Percentiles rank a stretch among this genome's conserved stretches.
phyloP scores from a whole-genome alignment of 2,113 vertebrate genomes.

The Proteles cristata region DNA sequence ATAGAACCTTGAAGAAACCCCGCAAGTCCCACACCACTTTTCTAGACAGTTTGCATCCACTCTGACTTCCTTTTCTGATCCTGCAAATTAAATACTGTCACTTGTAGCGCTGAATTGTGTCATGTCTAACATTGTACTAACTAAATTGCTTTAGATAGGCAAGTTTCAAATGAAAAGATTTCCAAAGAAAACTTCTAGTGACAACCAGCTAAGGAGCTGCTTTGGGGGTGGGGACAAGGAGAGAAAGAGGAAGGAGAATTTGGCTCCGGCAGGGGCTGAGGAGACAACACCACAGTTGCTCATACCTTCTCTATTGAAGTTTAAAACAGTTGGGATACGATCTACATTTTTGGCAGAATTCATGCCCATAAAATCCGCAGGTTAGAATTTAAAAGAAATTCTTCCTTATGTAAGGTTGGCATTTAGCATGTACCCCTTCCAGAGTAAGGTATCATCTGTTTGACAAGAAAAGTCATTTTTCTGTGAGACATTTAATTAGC shows the following conservation, averaged over 20 bases:
- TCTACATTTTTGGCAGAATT: neutral
- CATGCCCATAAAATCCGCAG: neutral
- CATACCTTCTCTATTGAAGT: neutral
- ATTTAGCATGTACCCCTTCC: neutral
- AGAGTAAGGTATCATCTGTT: slow-evolving; percentile 10
- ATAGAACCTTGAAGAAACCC: neutral
- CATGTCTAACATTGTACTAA: neutral
- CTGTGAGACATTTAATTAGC: slow-evolving; percentile 68
- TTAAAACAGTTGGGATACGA: neutral
- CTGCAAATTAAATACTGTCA: neutral
- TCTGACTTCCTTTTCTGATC: neutral
- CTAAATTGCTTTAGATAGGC: neutral
- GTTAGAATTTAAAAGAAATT: slow-evolving; percentile 31
- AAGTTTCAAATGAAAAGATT: neutral
- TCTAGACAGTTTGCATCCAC: neutral
- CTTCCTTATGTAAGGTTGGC: neutral
- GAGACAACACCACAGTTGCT: neutral
- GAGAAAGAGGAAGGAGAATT: neutral
- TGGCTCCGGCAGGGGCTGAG: neutral
- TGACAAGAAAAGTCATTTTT: slow-evolving; percentile 56
- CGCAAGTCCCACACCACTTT: neutral
- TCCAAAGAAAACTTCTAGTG: neutral
- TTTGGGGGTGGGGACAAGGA: neutral
- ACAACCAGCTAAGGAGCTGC: neutral
- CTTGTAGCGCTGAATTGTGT: neutral